These are phyloP conservation scores for Poeciliopsis turneri DNA, from an alignment of 2,797 vertebrate species.

Conservation along the genomic window DNA sequence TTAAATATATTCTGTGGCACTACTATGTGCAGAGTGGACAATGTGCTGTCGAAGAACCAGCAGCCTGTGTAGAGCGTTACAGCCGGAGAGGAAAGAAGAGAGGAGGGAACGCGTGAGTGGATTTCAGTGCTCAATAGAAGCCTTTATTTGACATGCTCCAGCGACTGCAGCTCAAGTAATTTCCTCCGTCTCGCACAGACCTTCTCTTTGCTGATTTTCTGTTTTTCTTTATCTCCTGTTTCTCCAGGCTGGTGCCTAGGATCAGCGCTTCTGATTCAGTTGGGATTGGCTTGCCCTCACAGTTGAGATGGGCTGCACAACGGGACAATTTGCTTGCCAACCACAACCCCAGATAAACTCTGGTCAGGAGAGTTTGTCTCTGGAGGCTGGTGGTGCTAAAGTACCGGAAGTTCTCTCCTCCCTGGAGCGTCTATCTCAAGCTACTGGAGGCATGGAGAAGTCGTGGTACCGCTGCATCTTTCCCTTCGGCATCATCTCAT, in stretches of 20 bases:
- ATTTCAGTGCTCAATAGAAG: slow-evolving; percentile 63
- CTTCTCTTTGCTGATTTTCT: slow-evolving; percentile 26
- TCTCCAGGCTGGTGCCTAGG: slow-evolving; percentile 53
- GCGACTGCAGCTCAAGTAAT: slow-evolving; percentile 39
- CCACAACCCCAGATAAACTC: slow-evolving; percentile 75
- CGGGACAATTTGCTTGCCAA: slow-evolving; percentile 82
- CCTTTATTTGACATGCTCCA: slow-evolving; percentile 42
- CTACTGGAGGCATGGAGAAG: slow-evolving; percentile 88
- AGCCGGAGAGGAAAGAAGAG: slow-evolving; percentile 63
- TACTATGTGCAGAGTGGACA: slow-evolving; percentile 73
- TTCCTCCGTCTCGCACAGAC: slow-evolving; percentile 41
- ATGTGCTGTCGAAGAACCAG: slow-evolving; percentile 75
- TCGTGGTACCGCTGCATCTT: slow-evolving; percentile 87
- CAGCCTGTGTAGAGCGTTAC: slow-evolving; percentile 62
- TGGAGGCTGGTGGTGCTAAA: slow-evolving; percentile 70
- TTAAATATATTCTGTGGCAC: slow-evolving; percentile 78
- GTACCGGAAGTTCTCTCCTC: slow-evolving; percentile 87
- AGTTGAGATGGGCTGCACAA: slow-evolving; percentile 86
- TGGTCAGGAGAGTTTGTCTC: slow-evolving; percentile 64
- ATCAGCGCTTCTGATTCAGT: slow-evolving; percentile 32
- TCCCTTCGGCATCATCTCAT: slow-evolving; percentile 88
- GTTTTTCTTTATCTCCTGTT: slow-evolving; percentile 33
- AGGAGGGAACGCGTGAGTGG: slow-evolving; percentile 70
- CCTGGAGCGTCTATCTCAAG: slow-evolving; percentile 89
- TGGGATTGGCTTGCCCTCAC: slow-evolving; percentile 32